Conservation (phyloP, 2,113 vertebrate genomes). For the Epinephelus fuscoguttatus region DNA sequence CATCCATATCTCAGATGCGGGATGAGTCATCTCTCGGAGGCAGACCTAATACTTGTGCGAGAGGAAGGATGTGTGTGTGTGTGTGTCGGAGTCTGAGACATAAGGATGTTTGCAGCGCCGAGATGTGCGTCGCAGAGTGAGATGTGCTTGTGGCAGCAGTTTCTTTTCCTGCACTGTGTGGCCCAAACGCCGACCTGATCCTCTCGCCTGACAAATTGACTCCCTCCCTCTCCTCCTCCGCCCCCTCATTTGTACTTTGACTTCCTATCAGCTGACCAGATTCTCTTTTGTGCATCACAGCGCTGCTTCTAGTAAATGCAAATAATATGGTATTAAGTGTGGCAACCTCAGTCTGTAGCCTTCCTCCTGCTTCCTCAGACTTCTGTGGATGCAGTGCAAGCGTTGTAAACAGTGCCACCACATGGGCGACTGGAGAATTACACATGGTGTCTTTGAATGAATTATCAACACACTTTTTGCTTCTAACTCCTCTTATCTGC, state of each 20-base stretch:
- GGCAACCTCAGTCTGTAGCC: slow-evolving; percentile 32
- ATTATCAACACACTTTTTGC: background rate
- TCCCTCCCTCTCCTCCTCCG: slow-evolving; percentile 17
- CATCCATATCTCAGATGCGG: slow-evolving; percentile 59
- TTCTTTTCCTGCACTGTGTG: slow-evolving; percentile 63
- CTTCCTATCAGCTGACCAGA: slow-evolving; percentile 38
- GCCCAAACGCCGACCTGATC: slow-evolving; percentile 57
- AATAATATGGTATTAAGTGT: slow-evolving; percentile 60
- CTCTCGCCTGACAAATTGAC: slow-evolving; percentile 37
- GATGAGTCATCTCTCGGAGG: slow-evolving; percentile 72
- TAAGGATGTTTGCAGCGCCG: slow-evolving; percentile 50
- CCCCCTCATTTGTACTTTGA: slow-evolving; percentile 42
- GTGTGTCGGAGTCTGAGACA: slow-evolving; percentile 32
- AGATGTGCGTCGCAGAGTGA: slow-evolving; percentile 57
- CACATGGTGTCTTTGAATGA: background rate
- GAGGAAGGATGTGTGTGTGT: slow-evolving; percentile 45
- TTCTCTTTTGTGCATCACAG: slow-evolving; percentile 33
- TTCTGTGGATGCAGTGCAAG: slow-evolving; percentile 24
- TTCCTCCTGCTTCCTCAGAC: background rate
- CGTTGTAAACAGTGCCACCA: slow-evolving; percentile 70
- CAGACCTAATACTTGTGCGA: slow-evolving; percentile 54
- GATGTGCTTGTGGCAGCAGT: slow-evolving; percentile 79
- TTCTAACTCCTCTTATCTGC: background rate
- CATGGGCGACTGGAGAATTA: slow-evolving; percentile 50
- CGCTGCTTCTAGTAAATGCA: slow-evolving; percentile 53